A percentile compares a stretch with the other conserved stretches of the same genome.
Conservation (phyloP, 2,888 invertebrate genomes). For the Opisthograptis luteolata region DNA sequence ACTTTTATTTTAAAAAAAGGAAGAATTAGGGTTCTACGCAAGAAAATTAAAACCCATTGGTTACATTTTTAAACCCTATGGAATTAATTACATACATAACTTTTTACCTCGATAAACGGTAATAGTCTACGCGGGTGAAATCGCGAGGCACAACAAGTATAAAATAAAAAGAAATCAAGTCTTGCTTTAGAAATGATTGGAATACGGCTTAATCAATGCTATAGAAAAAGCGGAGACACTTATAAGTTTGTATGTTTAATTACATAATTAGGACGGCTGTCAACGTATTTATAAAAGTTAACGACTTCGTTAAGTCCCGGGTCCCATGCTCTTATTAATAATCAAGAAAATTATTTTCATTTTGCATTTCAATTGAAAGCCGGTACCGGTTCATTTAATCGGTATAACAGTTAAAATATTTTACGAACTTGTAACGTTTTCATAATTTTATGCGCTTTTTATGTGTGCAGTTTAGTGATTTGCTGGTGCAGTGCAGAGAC, state of each 20-base stretch:
- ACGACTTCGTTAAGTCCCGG: slow-evolving; percentile 9
- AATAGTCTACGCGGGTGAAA: no score
- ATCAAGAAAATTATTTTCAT: slow-evolving; percentile 10
- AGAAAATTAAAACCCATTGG: no score
- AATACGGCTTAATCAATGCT: no score
- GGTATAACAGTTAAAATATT: slow-evolving; percentile 38
- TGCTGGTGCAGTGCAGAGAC: slow-evolving; percentile 1
- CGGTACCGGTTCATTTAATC: slow-evolving; percentile 28
- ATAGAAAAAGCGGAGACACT: no score
- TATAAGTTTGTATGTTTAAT: not conserved
- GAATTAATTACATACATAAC: no score
- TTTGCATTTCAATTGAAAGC: slow-evolving; percentile 38
- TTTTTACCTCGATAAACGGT: no score
- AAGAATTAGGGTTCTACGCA: no score
- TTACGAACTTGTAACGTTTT: slow-evolving; percentile 40
- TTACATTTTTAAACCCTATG: no score
- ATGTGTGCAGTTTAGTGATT: slow-evolving; percentile 29
- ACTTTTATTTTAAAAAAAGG: no score
- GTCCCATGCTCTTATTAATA: slow-evolving; percentile 1
- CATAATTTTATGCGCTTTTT: slow-evolving; percentile 38
- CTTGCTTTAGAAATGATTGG: no score
- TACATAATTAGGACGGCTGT: not conserved
- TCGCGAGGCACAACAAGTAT: no score
- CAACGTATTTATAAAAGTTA: not conserved
- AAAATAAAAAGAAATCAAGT: no score